Percentiles rank a stretch among this genome's conserved stretches.
phyloP scores from a whole-genome alignment of 2,888 invertebrate species.

The Dasysyrphus albostriatus region DNA sequence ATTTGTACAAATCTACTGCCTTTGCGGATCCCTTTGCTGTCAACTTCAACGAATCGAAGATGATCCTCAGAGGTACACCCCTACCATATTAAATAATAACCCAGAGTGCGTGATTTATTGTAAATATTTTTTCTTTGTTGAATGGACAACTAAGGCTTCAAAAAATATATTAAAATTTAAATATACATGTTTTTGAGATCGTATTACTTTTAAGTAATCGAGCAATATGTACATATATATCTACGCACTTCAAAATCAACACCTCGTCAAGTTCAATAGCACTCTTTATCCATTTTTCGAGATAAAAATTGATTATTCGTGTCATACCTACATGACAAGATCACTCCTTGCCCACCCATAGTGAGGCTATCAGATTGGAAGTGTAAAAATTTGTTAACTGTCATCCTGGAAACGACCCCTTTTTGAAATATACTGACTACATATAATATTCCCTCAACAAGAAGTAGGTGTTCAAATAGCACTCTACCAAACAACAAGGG shows the following conservation, averaged over 20 bases:
- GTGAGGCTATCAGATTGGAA: constrained; percentile 19
- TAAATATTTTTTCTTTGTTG: too few relatives aligned
- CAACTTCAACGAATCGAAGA: too few relatives aligned
- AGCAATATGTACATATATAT: neutral
- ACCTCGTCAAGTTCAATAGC: neutral
- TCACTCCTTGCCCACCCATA: constrained; percentile 68
- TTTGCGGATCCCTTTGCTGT: too few relatives aligned
- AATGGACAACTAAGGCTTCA: too few relatives aligned
- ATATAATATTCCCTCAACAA: neutral
- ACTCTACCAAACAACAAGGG: constrained; percentile 38
- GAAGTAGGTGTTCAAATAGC: constrained; percentile 7
- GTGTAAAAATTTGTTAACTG: constrained; percentile 69
- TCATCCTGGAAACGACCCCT: constrained; percentile 55
- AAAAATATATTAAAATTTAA: too few relatives aligned
- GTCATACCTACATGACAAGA: constrained; percentile 64
- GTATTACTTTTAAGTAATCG: neutral
- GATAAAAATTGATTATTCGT: constrained; percentile 31
- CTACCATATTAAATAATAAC: too few relatives aligned
- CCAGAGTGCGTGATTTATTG: too few relatives aligned
- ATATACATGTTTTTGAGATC: neutral
- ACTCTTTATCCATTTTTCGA: neutral
- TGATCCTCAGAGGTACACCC: too few relatives aligned
- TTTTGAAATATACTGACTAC: constrained; percentile 19
- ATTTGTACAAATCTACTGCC: too few relatives aligned
- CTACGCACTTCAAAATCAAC: neutral